Conservation (phyloP, 92 coral and sea anemone genomes). For the Porites rus region DNA sequence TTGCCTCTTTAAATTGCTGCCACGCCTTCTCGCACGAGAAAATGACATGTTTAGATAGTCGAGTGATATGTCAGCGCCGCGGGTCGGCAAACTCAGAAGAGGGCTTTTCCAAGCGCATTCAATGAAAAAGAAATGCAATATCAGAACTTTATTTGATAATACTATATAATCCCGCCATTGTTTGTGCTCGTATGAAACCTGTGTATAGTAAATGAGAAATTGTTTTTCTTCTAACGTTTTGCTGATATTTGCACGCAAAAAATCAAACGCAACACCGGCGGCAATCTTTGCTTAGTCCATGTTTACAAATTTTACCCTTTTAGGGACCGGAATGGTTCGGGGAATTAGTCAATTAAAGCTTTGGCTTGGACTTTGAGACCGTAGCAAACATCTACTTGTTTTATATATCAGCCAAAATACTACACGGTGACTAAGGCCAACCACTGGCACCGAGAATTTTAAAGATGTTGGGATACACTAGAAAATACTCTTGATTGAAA, state of each 20-base stretch:
- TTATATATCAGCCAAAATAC: no score
- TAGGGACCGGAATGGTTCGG: background rate
- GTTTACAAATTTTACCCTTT: background rate
- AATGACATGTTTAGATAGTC: constrained; percentile 8
- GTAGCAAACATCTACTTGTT: background rate
- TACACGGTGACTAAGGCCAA: no score
- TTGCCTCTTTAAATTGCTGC: no score
- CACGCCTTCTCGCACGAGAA: constrained; percentile 18
- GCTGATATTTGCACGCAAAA: background rate
- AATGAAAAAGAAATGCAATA: background rate
- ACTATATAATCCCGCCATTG: background rate
- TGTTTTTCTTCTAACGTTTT: background rate
- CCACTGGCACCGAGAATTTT: no score
- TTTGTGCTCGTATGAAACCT: background rate
- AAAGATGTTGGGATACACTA: background rate
- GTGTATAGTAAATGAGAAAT: background rate
- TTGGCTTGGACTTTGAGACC: background rate
- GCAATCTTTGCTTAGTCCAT: background rate
- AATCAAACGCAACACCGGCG: background rate
- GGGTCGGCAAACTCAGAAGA: background rate
- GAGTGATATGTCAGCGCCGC: background rate
- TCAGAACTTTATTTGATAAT: background rate
- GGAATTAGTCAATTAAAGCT: background rate
- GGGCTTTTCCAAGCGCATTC: background rate
- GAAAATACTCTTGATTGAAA: background rate